A percentile compares a stretch with the other conserved stretches of the same genome.
These are phyloP conservation scores for Teleiodes luculella DNA, from an alignment of 2,888 invertebrate species.

Conservation along the genomic window DNA sequence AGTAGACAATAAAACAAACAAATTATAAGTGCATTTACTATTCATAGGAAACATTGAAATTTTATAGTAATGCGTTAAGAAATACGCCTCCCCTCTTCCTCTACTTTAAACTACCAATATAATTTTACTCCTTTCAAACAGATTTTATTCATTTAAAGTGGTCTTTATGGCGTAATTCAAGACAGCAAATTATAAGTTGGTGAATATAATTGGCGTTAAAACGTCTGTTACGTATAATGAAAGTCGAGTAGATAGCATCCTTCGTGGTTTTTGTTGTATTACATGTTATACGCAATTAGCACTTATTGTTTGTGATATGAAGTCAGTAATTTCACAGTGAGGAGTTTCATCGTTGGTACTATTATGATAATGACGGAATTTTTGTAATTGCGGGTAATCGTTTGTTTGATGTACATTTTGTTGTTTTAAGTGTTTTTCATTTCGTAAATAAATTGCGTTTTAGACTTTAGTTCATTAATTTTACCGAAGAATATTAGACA, in stretches of 20 bases:
- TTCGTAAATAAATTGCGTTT: background rate
- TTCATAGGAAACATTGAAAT: slow-evolving; percentile 62
- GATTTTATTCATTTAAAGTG: background rate
- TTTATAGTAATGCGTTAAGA: slow-evolving; percentile 70
- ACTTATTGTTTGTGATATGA: slow-evolving; percentile 44
- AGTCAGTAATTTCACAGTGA: slow-evolving; percentile 47
- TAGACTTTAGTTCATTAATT: background rate
- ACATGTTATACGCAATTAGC: slow-evolving; percentile 51
- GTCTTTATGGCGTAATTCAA: background rate
- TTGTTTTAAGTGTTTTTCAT: slow-evolving; percentile 5
- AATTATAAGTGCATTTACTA: slow-evolving; percentile 71
- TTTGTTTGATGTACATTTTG: slow-evolving; percentile 16
- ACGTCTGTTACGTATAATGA: slow-evolving; percentile 71
- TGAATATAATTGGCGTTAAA: slow-evolving; percentile 64
- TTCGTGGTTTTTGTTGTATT: slow-evolving; percentile 49
- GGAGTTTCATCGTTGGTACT: slow-evolving; percentile 39
- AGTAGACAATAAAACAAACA: slow-evolving; percentile 70
- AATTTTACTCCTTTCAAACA: background rate
- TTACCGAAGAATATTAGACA: background rate
- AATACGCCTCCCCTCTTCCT: slow-evolving; percentile 61
- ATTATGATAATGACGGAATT: slow-evolving; percentile 50
- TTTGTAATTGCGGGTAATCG: slow-evolving; percentile 40
- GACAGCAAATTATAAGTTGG: slow-evolving; percentile 31
- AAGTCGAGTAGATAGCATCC: slow-evolving; percentile 68
- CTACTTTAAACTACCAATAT: slow-evolving; percentile 6